phyloP scores from a whole-genome alignment of 2,113 vertebrate genomes.

The Helogale parvula region DNA sequence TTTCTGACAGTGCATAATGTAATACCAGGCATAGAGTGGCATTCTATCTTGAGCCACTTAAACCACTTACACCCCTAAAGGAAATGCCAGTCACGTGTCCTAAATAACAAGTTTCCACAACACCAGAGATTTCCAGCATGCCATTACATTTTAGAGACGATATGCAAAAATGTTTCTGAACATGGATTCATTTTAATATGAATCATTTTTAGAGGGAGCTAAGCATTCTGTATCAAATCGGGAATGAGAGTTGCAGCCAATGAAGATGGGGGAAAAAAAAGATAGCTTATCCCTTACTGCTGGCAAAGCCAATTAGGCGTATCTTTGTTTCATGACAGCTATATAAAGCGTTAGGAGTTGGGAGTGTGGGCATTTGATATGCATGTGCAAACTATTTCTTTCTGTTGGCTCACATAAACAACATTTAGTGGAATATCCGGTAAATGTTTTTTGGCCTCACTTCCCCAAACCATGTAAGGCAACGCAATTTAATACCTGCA shows the following conservation, averaged over 20 bases:
- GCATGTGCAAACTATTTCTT: slow-evolving; percentile 74
- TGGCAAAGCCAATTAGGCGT: slow-evolving; percentile 75
- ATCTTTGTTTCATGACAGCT: slow-evolving; percentile 80
- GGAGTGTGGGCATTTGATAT: slow-evolving; percentile 71
- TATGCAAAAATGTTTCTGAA: slow-evolving; percentile 45
- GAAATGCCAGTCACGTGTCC: slow-evolving; percentile 72
- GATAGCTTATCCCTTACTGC: slow-evolving; percentile 70
- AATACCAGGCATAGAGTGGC: slow-evolving; percentile 64
- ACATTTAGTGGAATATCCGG: slow-evolving; percentile 61
- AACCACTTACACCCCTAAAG: slow-evolving; percentile 59
- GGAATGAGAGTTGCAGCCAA: slow-evolving; percentile 68
- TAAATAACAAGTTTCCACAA: slow-evolving; percentile 66
- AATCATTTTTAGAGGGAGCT: slow-evolving; percentile 64
- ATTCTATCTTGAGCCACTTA: slow-evolving; percentile 52
- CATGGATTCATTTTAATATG: slow-evolving; percentile 60
- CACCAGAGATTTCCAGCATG: slow-evolving; percentile 24
- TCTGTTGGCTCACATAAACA: slow-evolving; percentile 67
- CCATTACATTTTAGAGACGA: slow-evolving; percentile 51
- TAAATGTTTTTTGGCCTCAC: slow-evolving; percentile 48
- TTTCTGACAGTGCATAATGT: slow-evolving; percentile 73
- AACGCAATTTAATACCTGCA: slow-evolving; percentile 46
- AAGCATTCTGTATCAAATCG: slow-evolving; percentile 73
- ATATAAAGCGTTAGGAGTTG: slow-evolving; percentile 73
- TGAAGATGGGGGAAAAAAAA: slow-evolving; percentile 19
- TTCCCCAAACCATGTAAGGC: slow-evolving; percentile 54